phyloP scores from a whole-genome alignment of 2,113 vertebrate genomes.

The Saccopteryx bilineata region DNA sequence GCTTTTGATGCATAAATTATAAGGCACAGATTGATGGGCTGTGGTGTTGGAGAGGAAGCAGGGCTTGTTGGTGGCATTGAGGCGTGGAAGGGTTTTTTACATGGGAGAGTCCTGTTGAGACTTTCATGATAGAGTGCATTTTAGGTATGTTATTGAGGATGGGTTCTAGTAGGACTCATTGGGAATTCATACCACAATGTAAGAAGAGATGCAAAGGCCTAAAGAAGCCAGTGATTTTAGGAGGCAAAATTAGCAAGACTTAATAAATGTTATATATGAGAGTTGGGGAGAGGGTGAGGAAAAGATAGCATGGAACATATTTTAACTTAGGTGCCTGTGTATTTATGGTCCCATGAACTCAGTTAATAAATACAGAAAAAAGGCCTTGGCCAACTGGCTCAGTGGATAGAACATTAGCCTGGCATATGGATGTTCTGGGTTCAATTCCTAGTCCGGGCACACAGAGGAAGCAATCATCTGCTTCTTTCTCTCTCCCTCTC shows the following conservation, averaged over 20 bases:
- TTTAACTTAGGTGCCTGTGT: not conserved
- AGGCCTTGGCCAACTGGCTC: no score
- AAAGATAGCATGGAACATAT: not conserved
- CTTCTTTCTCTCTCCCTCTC: no score
- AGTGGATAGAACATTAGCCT: no score
- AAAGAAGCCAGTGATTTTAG: not conserved
- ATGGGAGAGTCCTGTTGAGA: not conserved
- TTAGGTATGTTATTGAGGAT: not conserved
- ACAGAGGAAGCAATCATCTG: no score
- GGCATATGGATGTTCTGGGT: no score
- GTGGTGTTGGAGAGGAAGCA: not conserved
- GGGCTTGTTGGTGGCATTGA: not conserved
- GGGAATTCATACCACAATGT: not conserved
- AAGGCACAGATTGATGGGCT: not conserved
- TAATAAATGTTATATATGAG: not conserved
- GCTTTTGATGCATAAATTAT: not conserved
- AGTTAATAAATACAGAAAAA: not conserved
- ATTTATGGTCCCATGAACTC: not conserved
- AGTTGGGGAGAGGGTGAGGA: not conserved
- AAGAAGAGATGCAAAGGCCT: not conserved
- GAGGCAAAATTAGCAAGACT: not conserved
- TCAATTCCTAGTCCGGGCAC: no score
- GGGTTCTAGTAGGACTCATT: not conserved
- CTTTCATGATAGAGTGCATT: not conserved
- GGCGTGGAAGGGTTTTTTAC: not conserved